A percentile compares a stretch with the other conserved stretches of the same genome.
phyloP scores from a whole-genome alignment of 2,888 invertebrate genomes.

The Microctonus hyperodae region DNA sequence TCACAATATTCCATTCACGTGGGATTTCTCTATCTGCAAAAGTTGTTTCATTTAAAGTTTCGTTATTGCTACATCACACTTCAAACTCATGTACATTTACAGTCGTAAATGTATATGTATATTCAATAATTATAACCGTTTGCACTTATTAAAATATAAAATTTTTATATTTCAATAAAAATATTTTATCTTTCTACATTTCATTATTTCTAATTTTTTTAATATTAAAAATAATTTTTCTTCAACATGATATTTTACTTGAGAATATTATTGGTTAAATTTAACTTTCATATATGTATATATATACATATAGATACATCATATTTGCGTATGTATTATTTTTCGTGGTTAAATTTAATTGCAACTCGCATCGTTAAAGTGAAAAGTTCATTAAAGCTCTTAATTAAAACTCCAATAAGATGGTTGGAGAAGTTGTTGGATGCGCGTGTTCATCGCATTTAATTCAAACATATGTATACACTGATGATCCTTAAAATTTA shows the following conservation, averaged over 20 bases:
- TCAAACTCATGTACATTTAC: not conserved
- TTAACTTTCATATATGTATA: not conserved
- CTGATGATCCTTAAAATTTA: not conserved
- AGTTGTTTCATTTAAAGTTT: constrained; percentile 15
- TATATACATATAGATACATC: constrained; percentile 8
- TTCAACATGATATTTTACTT: not conserved
- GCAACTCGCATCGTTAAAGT: constrained; percentile 10
- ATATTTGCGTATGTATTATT: not conserved
- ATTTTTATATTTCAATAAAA: not conserved
- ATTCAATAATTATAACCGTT: not conserved
- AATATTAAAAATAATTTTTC: not conserved
- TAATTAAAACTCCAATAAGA: constrained; percentile 18
- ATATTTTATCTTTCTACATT: not conserved
- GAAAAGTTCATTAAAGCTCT: constrained; percentile 20
- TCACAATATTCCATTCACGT: not conserved
- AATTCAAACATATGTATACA: not conserved
- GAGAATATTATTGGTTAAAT: not conserved
- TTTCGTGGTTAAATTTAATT: constrained; percentile 10
- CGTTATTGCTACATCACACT: not conserved
- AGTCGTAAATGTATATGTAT: too few species aligned
- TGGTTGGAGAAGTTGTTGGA: not conserved
- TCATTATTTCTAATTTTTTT: not conserved
- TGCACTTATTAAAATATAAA: not conserved
- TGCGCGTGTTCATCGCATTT: not conserved
- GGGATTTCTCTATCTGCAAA: not conserved